These are phyloP conservation scores for Hippocampus comes DNA, from an alignment of 2,113 vertebrate genomes.

Conservation along the genomic window DNA sequence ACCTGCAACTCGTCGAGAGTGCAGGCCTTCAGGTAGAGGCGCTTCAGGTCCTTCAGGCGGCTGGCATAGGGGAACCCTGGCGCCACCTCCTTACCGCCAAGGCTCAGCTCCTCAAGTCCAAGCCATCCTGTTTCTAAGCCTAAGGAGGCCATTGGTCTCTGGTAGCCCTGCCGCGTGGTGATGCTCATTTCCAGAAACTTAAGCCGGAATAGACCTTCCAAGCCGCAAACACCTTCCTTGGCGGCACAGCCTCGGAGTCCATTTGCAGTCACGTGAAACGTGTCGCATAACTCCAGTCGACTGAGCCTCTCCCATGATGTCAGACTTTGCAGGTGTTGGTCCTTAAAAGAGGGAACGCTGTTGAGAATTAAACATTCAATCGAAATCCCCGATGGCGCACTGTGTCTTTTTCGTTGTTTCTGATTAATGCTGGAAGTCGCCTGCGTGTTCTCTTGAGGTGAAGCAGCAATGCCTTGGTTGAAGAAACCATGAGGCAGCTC, in stretches of 20 bases:
- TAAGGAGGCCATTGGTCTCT: slow-evolving; percentile 72
- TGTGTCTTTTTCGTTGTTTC: slow-evolving; percentile 19
- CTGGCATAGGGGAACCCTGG: slow-evolving; percentile 70
- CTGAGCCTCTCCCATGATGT: slow-evolving; percentile 62
- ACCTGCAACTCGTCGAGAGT: slow-evolving; percentile 68
- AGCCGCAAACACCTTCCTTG: slow-evolving; percentile 48
- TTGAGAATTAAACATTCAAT: slow-evolving; percentile 69
- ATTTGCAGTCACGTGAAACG: slow-evolving; percentile 69
- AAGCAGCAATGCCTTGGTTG: slow-evolving; percentile 39
- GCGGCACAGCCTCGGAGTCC: slow-evolving; percentile 69
- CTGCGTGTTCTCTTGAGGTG: slow-evolving; percentile 31
- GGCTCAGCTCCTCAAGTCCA: slow-evolving; percentile 67
- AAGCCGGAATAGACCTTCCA: slow-evolving; percentile 64
- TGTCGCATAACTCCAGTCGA: slow-evolving; percentile 67
- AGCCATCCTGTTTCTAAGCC: slow-evolving; percentile 73
- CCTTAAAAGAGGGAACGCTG: slow-evolving; percentile 75
- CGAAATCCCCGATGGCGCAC: slow-evolving; percentile 30
- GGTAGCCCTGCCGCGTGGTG: slow-evolving; percentile 60
- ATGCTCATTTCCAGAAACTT: slow-evolving; percentile 71
- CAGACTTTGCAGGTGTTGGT: slow-evolving; percentile 73
- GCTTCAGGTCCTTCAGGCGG: slow-evolving; percentile 67
- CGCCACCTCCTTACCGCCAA: slow-evolving; percentile 73
- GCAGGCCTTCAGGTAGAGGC: slow-evolving; percentile 66
- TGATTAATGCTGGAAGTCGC: slow-evolving; percentile 44
- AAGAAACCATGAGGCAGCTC: slow-evolving; percentile 72